phyloP scores from a whole-genome alignment of 2,113 vertebrate genomes.

The Rafetus swinhoei region DNA sequence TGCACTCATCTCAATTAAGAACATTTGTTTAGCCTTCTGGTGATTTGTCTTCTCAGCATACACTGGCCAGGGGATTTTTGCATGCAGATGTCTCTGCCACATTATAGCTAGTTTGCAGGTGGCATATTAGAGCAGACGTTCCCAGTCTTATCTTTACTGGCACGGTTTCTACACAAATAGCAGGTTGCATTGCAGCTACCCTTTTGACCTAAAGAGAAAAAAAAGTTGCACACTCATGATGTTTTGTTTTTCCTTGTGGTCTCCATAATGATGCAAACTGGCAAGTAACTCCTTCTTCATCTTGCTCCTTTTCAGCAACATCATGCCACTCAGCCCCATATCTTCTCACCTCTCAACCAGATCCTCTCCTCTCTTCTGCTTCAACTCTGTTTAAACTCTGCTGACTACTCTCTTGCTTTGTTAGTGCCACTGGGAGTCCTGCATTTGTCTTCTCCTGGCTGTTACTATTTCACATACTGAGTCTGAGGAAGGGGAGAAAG shows the following conservation, averaged over 20 bases:
- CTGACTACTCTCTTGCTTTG: not conserved
- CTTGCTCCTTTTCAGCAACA: not conserved
- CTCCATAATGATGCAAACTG: not conserved
- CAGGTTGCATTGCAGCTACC: not conserved
- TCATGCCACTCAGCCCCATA: not conserved
- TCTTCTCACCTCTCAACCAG: not conserved
- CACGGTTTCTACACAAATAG: not conserved
- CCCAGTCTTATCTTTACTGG: not conserved
- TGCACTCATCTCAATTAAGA: rapidly evolving
- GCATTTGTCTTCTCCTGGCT: not conserved
- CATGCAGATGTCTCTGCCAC: rapidly evolving
- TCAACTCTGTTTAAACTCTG: not conserved
- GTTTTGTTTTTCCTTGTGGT: not conserved
- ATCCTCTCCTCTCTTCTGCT: not conserved
- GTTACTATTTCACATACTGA: not conserved
- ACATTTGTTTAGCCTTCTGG: rapidly evolving
- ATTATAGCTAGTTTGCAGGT: not conserved
- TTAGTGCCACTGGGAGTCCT: not conserved
- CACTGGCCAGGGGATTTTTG: not conserved
- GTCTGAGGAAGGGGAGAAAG: not conserved
- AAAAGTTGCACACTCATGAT: rapidly evolving
- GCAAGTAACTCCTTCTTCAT: not conserved
- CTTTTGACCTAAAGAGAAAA: not conserved
- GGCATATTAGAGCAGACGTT: not conserved
- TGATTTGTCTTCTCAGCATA: not conserved